Evolutionary conservation across 2,888 invertebrate species (phyloP), one percentile per base, ranked within the genome.

Genomic region (Syritta pipiens): DNA sequence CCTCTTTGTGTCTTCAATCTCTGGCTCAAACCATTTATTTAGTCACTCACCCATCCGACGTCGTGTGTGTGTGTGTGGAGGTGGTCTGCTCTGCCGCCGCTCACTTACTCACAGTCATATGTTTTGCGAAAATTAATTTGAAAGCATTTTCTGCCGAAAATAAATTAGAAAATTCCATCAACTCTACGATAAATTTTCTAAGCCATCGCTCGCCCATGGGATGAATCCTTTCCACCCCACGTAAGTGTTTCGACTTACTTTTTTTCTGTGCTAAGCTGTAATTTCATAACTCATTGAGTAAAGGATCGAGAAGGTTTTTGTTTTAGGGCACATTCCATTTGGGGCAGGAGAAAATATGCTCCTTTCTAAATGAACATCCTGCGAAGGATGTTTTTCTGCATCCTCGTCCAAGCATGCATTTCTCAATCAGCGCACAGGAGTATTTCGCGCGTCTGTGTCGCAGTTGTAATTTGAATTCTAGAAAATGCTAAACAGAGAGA

Each of bases 281-380:
- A 86, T 86, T 87, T 86, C 86, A 87, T 86, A 86, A 86, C 84
- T 86, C 86, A 86, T 82, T 86, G 87, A 86, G 82, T 86, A 85
- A 9, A 44, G 7, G 24, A 55, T 51, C 37, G 44, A 59, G 48
- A 59, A 51, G n/a, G n/a, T n/a, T n/a, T n/a, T n/a, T n/a, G n/a
- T n/a, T n/a, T n/a, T n/a, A 35, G 53, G 48, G 14, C 35, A 60
- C 69, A 55, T 55, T 60, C 40, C 10, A 35, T n/a, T 57, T 1
- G 0, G 32, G n/a, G n/a, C 7, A 3, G 12, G 1, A 17, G 10
- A 28, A 57, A 30, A 32, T 22, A 30, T 59, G n/a, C 35, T 22
- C 4, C 19, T 24, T 49, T 12, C 7, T n/a, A 46, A 57, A 46
- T 48, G 48, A 40, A 53, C 28, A 22, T 12, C 44, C n/a, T 19